Evolutionary conservation across 2,888 invertebrate genomes (phyloP).

Genomic region (Panopea generosa): DNA sequence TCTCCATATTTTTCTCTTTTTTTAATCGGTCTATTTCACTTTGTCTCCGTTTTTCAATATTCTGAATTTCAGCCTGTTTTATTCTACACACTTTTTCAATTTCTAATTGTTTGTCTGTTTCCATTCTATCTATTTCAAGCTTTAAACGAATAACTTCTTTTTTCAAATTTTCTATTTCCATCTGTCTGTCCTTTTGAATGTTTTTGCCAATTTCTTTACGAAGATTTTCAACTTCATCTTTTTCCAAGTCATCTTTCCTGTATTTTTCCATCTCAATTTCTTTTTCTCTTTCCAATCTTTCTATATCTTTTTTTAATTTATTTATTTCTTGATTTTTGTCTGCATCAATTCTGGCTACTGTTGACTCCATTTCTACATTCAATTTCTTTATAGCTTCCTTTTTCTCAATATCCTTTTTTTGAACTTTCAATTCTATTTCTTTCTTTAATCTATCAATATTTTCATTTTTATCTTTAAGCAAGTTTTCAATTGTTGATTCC

Average conservation of each 20-base stretch:
- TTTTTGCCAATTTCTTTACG: slow-evolving; percentile 49
- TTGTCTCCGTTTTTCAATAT: slow-evolving; percentile 45
- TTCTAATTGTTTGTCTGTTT: slow-evolving; percentile 43
- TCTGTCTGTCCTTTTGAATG: slow-evolving; percentile 41
- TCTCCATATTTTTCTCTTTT: slow-evolving; percentile 49
- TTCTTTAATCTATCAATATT: slow-evolving; percentile 38
- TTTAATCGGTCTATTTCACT: slow-evolving; percentile 41
- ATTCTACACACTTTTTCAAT: slow-evolving; percentile 43
- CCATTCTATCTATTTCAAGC: slow-evolving; percentile 50
- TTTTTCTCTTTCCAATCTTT: slow-evolving; percentile 32
- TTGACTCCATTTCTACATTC: slow-evolving; percentile 39
- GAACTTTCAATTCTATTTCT: slow-evolving; percentile 33
- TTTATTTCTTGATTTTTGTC: slow-evolving; percentile 30
- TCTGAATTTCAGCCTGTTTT: slow-evolving; percentile 47
- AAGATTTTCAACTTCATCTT: slow-evolving; percentile 34
- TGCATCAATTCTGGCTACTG: no score
- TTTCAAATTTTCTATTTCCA: slow-evolving; percentile 49
- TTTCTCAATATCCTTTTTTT: slow-evolving; percentile 32
- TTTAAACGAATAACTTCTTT: slow-evolving; percentile 54
- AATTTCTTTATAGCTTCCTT: slow-evolving; percentile 40
- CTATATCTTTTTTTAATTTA: slow-evolving; percentile 39
- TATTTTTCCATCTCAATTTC: slow-evolving; percentile 36
- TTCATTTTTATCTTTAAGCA: slow-evolving; percentile 15
- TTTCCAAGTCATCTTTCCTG: slow-evolving; percentile 43
- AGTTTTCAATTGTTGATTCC: slow-evolving; percentile 13